Percentiles rank a stretch among this genome's conserved stretches.
phyloP scores from a whole-genome alignment of 2,797 vertebrate species.

The Megaceryle alcyon region DNA sequence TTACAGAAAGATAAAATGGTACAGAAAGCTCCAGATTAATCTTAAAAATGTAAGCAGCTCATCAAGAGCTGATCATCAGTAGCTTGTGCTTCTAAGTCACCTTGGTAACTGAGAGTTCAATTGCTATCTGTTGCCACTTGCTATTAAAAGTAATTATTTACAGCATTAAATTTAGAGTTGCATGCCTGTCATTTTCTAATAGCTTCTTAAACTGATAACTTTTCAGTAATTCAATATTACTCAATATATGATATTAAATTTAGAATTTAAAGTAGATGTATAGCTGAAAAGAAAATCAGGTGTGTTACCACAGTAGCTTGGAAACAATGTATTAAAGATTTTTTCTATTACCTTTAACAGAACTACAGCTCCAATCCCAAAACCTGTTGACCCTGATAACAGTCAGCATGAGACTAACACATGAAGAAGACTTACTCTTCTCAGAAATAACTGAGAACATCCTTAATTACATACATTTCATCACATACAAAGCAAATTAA shows the following conservation, averaged over 20 bases:
- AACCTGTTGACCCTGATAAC: background rate
- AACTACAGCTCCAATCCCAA: background rate
- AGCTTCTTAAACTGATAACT: background rate
- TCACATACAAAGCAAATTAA: background rate
- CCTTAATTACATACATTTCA: background rate
- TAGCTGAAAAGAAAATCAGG: background rate
- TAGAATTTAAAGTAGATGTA: background rate
- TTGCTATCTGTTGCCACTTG: background rate
- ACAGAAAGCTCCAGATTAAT: background rate
- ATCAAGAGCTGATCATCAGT: background rate
- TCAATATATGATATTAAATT: background rate
- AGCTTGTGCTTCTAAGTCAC: background rate
- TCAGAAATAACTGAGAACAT: background rate
- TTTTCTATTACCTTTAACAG: constrained; percentile 24
- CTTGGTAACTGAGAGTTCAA: background rate
- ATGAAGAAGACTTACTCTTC: background rate
- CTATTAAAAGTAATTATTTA: background rate
- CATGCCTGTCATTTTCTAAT: background rate
- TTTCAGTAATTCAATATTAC: background rate
- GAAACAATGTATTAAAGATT: constrained; percentile 47
- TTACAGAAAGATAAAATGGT: background rate
- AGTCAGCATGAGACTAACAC: background rate
- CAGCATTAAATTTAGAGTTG: background rate
- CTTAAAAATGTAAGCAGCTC: background rate
- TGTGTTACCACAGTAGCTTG: constrained; percentile 29